Conservation (phyloP, 2,113 vertebrate species). For the Dascyllus trimaculatus region DNA sequence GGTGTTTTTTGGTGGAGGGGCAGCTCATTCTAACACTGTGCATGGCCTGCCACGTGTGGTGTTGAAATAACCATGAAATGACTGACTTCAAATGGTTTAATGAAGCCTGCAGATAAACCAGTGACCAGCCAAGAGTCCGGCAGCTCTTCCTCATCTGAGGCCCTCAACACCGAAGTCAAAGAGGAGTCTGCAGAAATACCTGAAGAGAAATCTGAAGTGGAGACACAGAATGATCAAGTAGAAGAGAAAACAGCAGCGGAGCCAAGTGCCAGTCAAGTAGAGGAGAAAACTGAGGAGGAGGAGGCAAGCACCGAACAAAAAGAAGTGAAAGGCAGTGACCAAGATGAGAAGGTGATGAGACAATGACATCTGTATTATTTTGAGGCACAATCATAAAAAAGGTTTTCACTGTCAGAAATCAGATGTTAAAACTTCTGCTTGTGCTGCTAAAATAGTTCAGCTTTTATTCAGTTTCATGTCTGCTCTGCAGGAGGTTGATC, state of each 20-base stretch:
- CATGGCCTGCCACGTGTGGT: constrained; percentile 3
- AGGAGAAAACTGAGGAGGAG: constrained; percentile 3
- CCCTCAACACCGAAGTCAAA: constrained; percentile 12
- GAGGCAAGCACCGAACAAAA: background rate
- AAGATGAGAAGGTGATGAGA: constrained; percentile 61
- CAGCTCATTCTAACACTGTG: background rate
- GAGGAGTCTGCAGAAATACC: constrained; percentile 29
- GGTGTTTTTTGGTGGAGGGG: background rate
- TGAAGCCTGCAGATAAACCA: constrained; percentile 25
- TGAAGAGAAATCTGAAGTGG: constrained; percentile 2
- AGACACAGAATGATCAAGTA: background rate
- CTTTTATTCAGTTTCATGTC: background rate
- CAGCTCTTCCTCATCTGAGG: background rate
- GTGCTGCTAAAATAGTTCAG: background rate
- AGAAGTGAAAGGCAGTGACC: constrained; percentile 17
- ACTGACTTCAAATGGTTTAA: constrained; percentile 24
- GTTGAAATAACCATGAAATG: background rate
- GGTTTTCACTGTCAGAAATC: too few species aligned
- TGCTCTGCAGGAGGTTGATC: constrained; percentile 43
- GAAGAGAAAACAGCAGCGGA: constrained; percentile 31
- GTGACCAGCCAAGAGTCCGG: background rate
- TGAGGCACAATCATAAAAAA: too few species aligned
- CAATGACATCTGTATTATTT: background rate
- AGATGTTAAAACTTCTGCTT: too few species aligned
- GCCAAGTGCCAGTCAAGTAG: background rate